phyloP scores from a whole-genome alignment of 2,797 vertebrate genomes.

The Catamblyrhynchus diadema region DNA sequence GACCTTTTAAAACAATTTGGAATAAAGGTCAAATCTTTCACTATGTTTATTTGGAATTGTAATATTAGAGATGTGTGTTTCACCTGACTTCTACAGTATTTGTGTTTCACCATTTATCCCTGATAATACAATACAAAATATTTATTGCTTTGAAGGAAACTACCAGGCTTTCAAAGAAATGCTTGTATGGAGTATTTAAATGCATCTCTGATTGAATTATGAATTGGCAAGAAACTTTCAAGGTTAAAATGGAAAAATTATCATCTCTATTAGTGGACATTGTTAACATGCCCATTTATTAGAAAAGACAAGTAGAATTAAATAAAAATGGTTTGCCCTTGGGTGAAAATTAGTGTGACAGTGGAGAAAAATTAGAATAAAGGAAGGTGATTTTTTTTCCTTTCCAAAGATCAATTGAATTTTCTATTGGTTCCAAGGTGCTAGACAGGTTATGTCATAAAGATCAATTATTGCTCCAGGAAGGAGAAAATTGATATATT shows the following conservation, averaged over 20 bases:
- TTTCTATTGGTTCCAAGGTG: slow-evolving; percentile 3
- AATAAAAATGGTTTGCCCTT: slow-evolving; percentile 66
- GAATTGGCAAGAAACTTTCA: slow-evolving; percentile 17
- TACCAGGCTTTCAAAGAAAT: background rate
- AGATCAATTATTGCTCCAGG: slow-evolving; percentile 50
- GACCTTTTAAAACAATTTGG: background rate
- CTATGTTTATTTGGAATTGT: background rate
- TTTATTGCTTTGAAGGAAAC: background rate
- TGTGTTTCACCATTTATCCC: background rate
- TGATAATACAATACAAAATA: background rate
- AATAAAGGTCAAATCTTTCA: background rate
- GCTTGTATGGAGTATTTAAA: background rate
- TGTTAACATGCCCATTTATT: slow-evolving; percentile 45
- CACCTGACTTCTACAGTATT: background rate
- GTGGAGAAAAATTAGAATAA: slow-evolving; percentile 38
- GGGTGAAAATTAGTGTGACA: slow-evolving; percentile 53
- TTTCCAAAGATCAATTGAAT: slow-evolving; percentile 35
- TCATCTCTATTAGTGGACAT: slow-evolving; percentile 38
- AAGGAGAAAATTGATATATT: slow-evolving; percentile 35
- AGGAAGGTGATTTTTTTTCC: background rate
- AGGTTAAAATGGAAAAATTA: slow-evolving; percentile 57
- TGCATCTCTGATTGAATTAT: background rate
- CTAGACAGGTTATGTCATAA: background rate
- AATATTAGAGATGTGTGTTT: background rate
- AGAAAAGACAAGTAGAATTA: slow-evolving; percentile 57